Percentiles rank a stretch among this genome's conserved stretches.
These are phyloP conservation scores for Polymixis lichenea DNA, from an alignment of 2,888 invertebrate species.

Conservation along the genomic window DNA sequence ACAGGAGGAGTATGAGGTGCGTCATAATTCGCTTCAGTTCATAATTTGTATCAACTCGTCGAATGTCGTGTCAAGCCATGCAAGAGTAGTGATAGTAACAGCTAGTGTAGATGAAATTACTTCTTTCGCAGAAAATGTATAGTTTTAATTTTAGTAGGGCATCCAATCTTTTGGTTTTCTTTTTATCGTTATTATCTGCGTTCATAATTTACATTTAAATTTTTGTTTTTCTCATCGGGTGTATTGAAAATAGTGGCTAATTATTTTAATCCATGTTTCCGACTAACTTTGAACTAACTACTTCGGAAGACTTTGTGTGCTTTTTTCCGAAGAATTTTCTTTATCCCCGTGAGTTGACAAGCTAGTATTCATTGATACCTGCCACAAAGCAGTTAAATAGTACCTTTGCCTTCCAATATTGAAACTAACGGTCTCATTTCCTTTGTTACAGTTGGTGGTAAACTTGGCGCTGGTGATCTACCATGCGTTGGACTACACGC, in stretches of 20 bases:
- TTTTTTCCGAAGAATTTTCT: not conserved
- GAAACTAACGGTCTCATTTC: slow-evolving; percentile 4
- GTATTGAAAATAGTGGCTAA: slow-evolving; percentile 5
- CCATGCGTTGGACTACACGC: slow-evolving; percentile 96
- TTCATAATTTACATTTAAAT: slow-evolving; percentile 1
- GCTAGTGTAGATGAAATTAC: slow-evolving; percentile 27
- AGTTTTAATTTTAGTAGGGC: slow-evolving; percentile 29
- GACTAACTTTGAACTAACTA: not conserved
- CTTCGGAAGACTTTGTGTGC: not conserved
- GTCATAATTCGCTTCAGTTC: slow-evolving; percentile 2
- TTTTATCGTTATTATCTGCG: slow-evolving; percentile 29
- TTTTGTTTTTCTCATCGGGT: not conserved
- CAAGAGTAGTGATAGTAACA: slow-evolving; percentile 23
- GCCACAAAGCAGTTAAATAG: not conserved
- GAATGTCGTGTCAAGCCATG: slow-evolving; percentile 24
- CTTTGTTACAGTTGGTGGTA: slow-evolving; percentile 93
- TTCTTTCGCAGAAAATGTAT: slow-evolving; percentile 37
- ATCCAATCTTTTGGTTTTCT: slow-evolving; percentile 20
- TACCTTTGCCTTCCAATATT: not conserved
- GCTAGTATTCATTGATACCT: not conserved
- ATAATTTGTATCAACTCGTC: not conserved
- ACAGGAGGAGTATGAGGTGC: not conserved
- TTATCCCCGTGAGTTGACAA: not conserved
- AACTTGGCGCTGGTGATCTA: slow-evolving; percentile 96
- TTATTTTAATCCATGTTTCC: slow-evolving; percentile 17